Evolutionary conservation across 2,113 vertebrate genomes (phyloP).

Genomic region (Mola mola): DNA sequence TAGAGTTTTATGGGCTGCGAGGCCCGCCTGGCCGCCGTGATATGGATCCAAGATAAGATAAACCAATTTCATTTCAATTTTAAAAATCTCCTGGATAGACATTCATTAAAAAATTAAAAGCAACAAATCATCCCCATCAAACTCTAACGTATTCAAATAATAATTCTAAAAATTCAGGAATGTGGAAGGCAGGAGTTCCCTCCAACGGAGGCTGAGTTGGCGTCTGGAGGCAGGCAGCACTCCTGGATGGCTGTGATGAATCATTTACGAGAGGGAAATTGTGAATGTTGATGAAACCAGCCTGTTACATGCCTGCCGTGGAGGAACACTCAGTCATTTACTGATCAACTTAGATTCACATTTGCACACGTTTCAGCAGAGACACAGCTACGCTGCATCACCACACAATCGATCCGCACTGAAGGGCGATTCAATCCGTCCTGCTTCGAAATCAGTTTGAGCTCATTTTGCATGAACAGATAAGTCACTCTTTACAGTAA

Average conservation of each 20-base stretch:
- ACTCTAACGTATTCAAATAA: constrained; percentile 20
- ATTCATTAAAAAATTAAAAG: constrained; percentile 14
- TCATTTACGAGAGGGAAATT: constrained; percentile 58
- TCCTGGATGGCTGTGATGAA: constrained; percentile 45
- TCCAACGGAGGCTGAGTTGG: too few relatives aligned
- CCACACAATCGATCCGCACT: too few relatives aligned
- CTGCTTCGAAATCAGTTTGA: too few relatives aligned
- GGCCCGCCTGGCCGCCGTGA: constrained; percentile 7
- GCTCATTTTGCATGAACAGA: too few relatives aligned
- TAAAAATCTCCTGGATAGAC: constrained; percentile 9
- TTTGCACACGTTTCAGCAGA: neutral
- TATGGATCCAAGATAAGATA: constrained; percentile 2
- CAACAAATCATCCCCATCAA: constrained; percentile 20
- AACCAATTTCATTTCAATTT: constrained; percentile 18
- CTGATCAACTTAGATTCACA: too few relatives aligned
- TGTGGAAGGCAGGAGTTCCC: constrained; percentile 7
- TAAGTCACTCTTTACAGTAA: too few relatives aligned
- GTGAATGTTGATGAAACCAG: constrained; percentile 44
- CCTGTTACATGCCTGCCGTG: constrained; percentile 43
- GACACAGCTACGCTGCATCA: neutral
- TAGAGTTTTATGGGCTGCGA: neutral
- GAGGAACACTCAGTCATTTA: too few relatives aligned
- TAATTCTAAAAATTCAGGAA: constrained; percentile 33
- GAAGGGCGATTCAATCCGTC: too few relatives aligned
- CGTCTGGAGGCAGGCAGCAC: too few relatives aligned